phyloP scores from a whole-genome alignment of 2,888 invertebrate genomes.

The Ceraclea dissimilis region DNA sequence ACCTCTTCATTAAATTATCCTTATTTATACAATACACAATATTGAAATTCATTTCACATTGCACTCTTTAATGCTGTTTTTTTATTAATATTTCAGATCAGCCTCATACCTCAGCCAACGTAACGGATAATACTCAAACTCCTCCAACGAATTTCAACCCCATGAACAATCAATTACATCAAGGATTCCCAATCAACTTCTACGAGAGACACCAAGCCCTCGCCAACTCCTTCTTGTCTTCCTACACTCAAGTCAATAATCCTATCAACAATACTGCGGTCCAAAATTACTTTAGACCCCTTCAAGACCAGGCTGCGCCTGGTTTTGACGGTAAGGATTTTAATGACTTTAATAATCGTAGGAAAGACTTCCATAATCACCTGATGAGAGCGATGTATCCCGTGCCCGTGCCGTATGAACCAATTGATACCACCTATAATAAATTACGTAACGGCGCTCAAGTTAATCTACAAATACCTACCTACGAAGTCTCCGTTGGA shows the following conservation, averaged over 20 bases:
- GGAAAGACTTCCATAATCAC: slow-evolving; percentile 6
- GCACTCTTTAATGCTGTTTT: not conserved
- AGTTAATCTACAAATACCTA: not conserved
- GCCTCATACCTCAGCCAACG: not conserved
- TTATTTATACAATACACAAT: no score
- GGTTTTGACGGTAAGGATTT: not conserved
- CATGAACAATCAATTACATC: slow-evolving; percentile 12
- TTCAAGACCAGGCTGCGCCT: not conserved
- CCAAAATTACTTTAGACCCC: slow-evolving; percentile 9
- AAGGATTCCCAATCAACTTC: slow-evolving; percentile 20
- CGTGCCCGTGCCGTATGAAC: not conserved
- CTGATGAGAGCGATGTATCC: slow-evolving; percentile 2
- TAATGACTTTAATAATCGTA: slow-evolving; percentile 3
- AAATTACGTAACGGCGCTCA: not conserved
- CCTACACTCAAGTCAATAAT: slow-evolving; percentile 14
- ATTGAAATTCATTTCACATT: no score
- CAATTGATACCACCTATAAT: not conserved
- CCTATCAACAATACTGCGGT: slow-evolving; percentile 4
- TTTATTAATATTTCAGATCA: not conserved
- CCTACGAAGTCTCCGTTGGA: not conserved
- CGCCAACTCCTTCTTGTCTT: slow-evolving; percentile 19
- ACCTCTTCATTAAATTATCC: no score
- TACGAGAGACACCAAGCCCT: slow-evolving; percentile 22
- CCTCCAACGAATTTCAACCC: slow-evolving; percentile 1
- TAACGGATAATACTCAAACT: not conserved